Evolutionary conservation across 2,797 vertebrate genomes (phyloP).

Genomic region (Phyllotis vaccarum): DNA sequence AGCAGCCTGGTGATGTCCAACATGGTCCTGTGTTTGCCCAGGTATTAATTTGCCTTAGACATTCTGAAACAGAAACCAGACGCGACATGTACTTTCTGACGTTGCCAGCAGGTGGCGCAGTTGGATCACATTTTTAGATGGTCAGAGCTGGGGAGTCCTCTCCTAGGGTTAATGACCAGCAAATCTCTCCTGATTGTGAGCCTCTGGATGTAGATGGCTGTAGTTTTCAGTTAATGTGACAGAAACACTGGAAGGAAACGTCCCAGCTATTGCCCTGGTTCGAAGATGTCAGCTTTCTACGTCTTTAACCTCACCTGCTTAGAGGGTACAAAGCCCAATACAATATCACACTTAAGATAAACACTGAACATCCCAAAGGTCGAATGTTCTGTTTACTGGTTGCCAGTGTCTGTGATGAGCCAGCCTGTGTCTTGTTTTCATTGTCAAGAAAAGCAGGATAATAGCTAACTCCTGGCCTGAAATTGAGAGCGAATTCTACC

Average conservation of each 20-base stretch:
- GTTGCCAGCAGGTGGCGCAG: conserved; percentile 76
- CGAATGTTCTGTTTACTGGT: background rate
- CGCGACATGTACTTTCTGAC: background rate
- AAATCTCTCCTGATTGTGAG: background rate
- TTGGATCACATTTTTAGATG: background rate
- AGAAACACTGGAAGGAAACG: background rate
- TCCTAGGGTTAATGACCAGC: background rate
- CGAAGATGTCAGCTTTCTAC: background rate
- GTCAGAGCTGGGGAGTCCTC: rapidly evolving
- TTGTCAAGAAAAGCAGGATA: background rate
- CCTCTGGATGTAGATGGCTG: background rate
- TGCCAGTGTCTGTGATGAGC: background rate
- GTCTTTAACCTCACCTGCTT: background rate
- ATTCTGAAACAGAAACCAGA: rapidly evolving
- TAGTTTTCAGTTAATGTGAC: background rate
- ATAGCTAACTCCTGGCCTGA: background rate
- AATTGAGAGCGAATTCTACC: background rate
- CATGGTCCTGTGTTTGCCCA: rapidly evolving
- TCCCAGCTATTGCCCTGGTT: background rate
- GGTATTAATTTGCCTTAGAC: background rate
- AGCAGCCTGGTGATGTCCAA: rapidly evolving
- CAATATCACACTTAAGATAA: background rate
- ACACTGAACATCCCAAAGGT: background rate
- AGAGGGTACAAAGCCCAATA: background rate
- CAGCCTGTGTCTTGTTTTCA: background rate